phyloP scores from a whole-genome alignment of 2,113 vertebrate genomes.

The Zosterops lateralis region DNA sequence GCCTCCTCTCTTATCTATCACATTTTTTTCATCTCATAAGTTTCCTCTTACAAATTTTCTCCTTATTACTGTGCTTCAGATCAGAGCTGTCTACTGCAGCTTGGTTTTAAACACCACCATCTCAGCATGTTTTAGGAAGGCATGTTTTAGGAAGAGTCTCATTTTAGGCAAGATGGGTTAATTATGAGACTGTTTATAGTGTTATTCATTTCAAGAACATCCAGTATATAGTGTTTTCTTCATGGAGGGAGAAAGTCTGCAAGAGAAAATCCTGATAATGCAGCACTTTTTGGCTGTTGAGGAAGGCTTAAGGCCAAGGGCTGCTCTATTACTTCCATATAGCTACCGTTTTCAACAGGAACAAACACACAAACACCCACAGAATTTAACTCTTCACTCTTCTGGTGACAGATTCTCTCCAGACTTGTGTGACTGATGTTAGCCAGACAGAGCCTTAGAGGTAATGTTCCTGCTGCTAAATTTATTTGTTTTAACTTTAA shows the following conservation, averaged over 20 bases:
- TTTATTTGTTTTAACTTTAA: background rate
- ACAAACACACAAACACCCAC: background rate
- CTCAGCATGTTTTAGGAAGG: background rate
- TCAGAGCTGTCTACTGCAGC: background rate
- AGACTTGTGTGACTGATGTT: background rate
- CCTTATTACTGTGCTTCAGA: background rate
- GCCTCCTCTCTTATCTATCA: background rate
- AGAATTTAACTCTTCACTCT: background rate
- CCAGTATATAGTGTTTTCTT: background rate
- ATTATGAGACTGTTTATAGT: background rate
- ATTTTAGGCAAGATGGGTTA: background rate
- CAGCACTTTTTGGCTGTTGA: background rate
- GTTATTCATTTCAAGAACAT: background rate
- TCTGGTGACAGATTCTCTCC: background rate
- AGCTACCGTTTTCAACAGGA: constrained; percentile 10
- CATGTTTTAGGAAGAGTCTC: background rate
- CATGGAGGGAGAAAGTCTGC: background rate
- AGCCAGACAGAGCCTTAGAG: background rate
- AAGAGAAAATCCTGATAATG: background rate
- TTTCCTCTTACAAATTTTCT: background rate
- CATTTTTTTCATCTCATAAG: background rate
- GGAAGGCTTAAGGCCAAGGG: constrained; percentile 12
- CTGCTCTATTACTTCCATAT: background rate
- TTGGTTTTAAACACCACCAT: constrained; percentile 1
- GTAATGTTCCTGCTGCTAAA: background rate